phyloP scores from a whole-genome alignment of 2,888 invertebrate species.

The Drosophila differens region DNA sequence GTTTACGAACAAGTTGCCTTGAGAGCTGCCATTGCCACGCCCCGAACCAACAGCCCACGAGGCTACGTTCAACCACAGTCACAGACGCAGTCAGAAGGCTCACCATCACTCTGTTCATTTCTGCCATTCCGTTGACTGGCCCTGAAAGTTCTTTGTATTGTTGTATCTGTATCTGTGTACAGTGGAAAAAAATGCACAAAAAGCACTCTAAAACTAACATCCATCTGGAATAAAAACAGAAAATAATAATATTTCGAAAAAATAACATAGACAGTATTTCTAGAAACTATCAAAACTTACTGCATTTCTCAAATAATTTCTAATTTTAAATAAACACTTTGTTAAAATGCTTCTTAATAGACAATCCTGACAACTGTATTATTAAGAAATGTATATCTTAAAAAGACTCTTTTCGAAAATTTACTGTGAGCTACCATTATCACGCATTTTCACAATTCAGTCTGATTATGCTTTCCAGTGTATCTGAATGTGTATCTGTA shows the following conservation, averaged over 20 bases:
- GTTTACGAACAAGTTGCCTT: conserved; percentile 51
- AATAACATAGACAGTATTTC: not conserved
- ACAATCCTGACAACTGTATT: not conserved
- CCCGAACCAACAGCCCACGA: not conserved
- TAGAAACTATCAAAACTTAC: not conserved
- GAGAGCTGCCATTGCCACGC: conserved; percentile 46
- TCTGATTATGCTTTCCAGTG: not conserved
- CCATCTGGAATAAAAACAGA: not conserved
- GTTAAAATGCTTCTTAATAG: not conserved
- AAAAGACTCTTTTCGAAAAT: not conserved
- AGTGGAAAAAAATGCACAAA: not conserved
- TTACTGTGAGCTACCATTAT: no score
- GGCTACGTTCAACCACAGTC: conserved; percentile 18
- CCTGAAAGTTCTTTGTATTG: conserved; percentile 41
- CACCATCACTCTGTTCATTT: conserved; percentile 37
- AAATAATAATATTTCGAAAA: not conserved
- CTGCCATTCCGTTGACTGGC: conserved; percentile 33
- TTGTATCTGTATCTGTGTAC: conserved; percentile 1
- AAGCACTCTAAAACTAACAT: not conserved
- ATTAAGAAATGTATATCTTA: not conserved
- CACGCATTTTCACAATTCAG: not conserved
- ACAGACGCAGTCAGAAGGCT: conserved; percentile 6
- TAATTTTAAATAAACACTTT: not conserved
- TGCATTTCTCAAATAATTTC: not conserved
- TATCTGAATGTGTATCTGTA: conserved; percentile 14